Base-by-base conservation (phyloP, 2,888 invertebrate species). In the Neoitamus cyanurus region DNA sequence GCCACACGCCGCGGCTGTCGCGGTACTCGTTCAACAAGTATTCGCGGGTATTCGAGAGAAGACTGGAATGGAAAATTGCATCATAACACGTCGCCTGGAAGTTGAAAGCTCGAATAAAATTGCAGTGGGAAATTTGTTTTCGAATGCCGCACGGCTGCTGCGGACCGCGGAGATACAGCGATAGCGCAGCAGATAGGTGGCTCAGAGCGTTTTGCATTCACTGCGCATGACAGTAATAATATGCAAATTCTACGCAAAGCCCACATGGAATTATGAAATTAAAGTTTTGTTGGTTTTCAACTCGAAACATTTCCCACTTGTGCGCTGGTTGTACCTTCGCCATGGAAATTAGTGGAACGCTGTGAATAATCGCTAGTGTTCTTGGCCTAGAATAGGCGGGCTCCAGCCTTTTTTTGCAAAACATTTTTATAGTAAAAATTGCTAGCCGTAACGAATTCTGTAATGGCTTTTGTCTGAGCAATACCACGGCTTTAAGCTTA, bases 231-330 rank as follows among this genome's bases (percentile, higher is more conserved):
- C 78, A 78, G 46, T 58, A 78, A 78, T 78, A 58, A 78, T 48
- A 78, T 78, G 78, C 78, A 78, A 58, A 78, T 78, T 78, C 48
- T 78, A 78, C 78, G 78, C 48, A 58, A 78, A 78, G 78, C 78
- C 78, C 78, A 78, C 78, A 78, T 78, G 48, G 48, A 78, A 78
- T 78, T 78, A 78, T 78, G 78, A 78, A 78, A 78, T 78, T 70
- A 78, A 48, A 78, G 48, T 78, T 78, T 78, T 34, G 58, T 31
- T 78, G 48, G n/a, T 48, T 78, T 78, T 31, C 48, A 58, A 78
- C 25, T 48, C 48, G 46, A 78, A 78, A 58, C 78, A 48, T 78
- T 78, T 78, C 78, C 78, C 78, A 78, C 78, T 78, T 78, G 31
- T 48, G 31, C 7, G 25, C 20, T 31, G 20, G 46, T 15, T 20